phyloP scores from a whole-genome alignment of 2,888 invertebrate genomes.

The Luperina nickerlii region DNA sequence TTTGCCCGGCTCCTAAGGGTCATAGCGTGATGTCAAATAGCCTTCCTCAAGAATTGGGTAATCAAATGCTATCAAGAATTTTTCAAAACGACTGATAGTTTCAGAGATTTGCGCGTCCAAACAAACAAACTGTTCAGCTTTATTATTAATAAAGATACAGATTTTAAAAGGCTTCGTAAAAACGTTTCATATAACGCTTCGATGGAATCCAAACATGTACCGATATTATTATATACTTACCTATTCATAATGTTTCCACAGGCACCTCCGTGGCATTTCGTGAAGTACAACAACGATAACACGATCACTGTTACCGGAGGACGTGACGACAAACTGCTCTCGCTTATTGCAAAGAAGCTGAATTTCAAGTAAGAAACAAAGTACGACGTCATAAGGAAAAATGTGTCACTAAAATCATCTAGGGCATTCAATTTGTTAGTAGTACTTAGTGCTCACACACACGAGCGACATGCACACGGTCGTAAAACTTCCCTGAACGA shows the following conservation, averaged over 20 bases:
- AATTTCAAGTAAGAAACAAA: constrained; percentile 91
- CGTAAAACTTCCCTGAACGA: too few species aligned
- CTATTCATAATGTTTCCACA: constrained; percentile 62
- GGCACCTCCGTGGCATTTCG: constrained; percentile 95
- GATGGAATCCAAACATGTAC: neutral
- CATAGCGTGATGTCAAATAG: neutral
- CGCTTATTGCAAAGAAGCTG: constrained; percentile 91
- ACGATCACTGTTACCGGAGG: constrained; percentile 92
- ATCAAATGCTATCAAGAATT: too few species aligned
- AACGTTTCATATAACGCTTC: neutral
- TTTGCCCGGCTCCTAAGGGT: neutral
- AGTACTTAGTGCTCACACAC: neutral
- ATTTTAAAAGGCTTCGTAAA: neutral
- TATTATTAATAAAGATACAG: neutral
- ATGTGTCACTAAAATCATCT: neutral
- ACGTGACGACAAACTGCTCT: constrained; percentile 92
- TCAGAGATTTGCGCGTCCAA: neutral
- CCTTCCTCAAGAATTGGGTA: too few species aligned
- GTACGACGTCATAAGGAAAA: neutral
- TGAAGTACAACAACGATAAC: constrained; percentile 91
- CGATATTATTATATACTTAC: neutral
- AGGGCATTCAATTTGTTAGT: neutral
- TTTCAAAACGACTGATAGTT: neutral
- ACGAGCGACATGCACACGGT: too few species aligned
- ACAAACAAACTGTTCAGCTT: neutral